Conservation (phyloP, 2,113 vertebrate genomes). For the Catharus fuscescens region DNA sequence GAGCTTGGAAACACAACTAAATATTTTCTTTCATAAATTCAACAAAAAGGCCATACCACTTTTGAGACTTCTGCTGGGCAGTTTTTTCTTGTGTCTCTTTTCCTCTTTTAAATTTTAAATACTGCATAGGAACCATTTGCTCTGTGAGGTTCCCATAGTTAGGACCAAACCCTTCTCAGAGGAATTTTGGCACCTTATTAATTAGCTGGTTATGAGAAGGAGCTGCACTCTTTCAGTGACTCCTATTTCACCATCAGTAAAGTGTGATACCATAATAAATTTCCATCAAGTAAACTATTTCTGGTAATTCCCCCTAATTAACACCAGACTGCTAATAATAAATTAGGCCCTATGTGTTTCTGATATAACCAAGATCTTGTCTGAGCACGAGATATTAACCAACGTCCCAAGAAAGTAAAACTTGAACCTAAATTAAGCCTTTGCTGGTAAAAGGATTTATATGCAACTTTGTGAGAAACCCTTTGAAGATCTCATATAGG, state of each 20-base stretch:
- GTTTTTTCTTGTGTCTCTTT: slow-evolving; percentile 42
- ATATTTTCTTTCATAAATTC: slow-evolving; percentile 60
- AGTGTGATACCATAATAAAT: slow-evolving; percentile 82
- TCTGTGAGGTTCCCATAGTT: slow-evolving; percentile 70
- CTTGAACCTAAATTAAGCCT: slow-evolving; percentile 74
- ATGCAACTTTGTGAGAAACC: slow-evolving; percentile 66
- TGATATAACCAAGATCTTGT: slow-evolving; percentile 87
- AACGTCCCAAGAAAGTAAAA: slow-evolving; percentile 72
- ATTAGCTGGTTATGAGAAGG: slow-evolving; percentile 80
- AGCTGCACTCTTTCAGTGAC: slow-evolving; percentile 81
- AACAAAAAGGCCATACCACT: slow-evolving; percentile 21
- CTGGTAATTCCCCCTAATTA: slow-evolving; percentile 86
- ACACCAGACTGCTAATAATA: slow-evolving; percentile 83
- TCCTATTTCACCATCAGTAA: slow-evolving; percentile 80
- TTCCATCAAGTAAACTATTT: slow-evolving; percentile 82
- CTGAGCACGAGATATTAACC: slow-evolving; percentile 71
- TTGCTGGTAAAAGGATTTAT: slow-evolving; percentile 76
- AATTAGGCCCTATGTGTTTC: slow-evolving; percentile 79
- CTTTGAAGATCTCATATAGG: slow-evolving; percentile 75
- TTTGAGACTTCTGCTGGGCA: slow-evolving; percentile 57
- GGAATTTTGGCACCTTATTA: slow-evolving; percentile 84
- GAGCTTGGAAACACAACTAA: slow-evolving; percentile 45
- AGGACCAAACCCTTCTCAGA: slow-evolving; percentile 74
- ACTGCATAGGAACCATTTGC: slow-evolving; percentile 72
- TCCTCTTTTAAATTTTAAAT: slow-evolving; percentile 78